Conservation (phyloP, 2,888 invertebrate species). For the Pseudanteris insignis region DNA sequence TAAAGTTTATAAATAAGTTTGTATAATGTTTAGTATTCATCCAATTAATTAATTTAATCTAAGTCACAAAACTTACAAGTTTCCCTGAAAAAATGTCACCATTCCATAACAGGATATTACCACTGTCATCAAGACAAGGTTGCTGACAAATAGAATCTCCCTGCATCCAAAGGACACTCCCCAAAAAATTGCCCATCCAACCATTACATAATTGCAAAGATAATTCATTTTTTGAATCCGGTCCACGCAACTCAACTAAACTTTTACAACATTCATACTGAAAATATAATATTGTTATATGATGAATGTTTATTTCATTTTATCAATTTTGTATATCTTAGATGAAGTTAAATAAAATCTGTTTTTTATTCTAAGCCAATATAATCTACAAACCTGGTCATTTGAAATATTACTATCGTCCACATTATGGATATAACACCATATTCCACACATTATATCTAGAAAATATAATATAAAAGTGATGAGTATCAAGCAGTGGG, state of each 20-base stretch:
- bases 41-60: too few species aligned
- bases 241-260: conserved; percentile 71
- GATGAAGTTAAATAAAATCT: too few species aligned
- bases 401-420: too few species aligned
- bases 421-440: too few species aligned
- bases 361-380: too few species aligned
- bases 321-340: too few species aligned
- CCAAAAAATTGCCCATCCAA: conserved; percentile 62
- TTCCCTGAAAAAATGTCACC: conserved; percentile 83
- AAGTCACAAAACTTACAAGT: conserved; percentile 62
- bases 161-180: conserved; percentile 85
- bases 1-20: too few species aligned
- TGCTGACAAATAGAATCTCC: conserved; percentile 74
- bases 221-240: conserved; percentile 63
- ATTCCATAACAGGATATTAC: conserved; percentile 82
- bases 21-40: too few species aligned
- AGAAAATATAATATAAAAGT: too few species aligned
- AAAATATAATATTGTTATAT: conserved; percentile 28
- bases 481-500: too few species aligned
- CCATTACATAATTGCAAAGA: conserved; percentile 46
- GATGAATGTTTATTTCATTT: not conserved
- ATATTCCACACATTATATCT: too few species aligned
- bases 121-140: conserved; percentile 72
- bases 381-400: too few species aligned
- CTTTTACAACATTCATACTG: conserved; percentile 64